A percentile compares a stretch with the other conserved stretches of the same genome.
Evolutionary conservation across 2,113 vertebrate species (phyloP).

Genomic region (Pongo pygmaeus): DNA sequence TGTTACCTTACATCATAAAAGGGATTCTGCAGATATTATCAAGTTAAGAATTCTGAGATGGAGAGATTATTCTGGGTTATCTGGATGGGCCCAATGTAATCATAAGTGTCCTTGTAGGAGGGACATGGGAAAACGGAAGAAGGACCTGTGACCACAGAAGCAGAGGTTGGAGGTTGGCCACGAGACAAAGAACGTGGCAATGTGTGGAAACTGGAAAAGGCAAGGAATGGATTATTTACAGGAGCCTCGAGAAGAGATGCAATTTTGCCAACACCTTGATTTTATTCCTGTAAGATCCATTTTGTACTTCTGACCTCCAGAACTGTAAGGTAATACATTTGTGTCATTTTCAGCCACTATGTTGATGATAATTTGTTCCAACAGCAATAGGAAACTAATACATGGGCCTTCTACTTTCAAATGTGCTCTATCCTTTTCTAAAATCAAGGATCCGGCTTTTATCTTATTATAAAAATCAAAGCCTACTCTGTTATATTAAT

Average conservation of each 20-base stretch:
- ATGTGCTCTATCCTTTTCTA: not conserved
- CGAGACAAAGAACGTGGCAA: rapidly evolving
- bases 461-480: constrained; percentile 34
- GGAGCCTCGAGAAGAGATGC: not conserved
- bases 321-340: not conserved
- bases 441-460: not conserved
- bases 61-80: not conserved
- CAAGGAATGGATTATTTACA: not conserved
- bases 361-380: not conserved
- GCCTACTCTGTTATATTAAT: not conserved
- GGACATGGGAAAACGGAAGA: not conserved
- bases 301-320: not conserved
- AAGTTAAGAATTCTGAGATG: not conserved
- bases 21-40: not conserved
- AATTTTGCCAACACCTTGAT: not conserved
- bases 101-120: not conserved
- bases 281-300: not conserved
- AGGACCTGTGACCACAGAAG: not conserved
- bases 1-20: not conserved
- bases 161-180: not conserved
- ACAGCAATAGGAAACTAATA: not conserved
- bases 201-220: not conserved
- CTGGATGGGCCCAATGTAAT: not conserved
- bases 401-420: not conserved
- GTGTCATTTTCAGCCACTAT: not conserved